Conservation (phyloP, 2,113 vertebrate genomes). For the Cyprinodon variegatus region DNA sequence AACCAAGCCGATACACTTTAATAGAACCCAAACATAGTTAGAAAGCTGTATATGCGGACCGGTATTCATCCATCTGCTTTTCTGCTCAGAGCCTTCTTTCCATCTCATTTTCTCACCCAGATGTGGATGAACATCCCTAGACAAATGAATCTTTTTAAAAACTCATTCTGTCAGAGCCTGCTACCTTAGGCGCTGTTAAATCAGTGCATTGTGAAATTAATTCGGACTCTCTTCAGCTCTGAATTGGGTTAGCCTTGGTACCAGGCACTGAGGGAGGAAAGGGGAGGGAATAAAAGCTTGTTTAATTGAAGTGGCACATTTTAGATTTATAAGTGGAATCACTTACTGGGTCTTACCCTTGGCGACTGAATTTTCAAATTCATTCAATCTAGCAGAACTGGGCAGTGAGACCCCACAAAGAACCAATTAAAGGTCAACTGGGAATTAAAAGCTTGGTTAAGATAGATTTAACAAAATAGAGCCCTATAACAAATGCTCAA, state of each 20-base stretch:
- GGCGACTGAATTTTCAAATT: slow-evolving; percentile 70
- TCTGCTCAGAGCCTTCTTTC: slow-evolving; percentile 53
- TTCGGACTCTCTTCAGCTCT: slow-evolving; percentile 77
- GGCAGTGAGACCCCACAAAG: slow-evolving; percentile 41
- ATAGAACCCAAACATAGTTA: slow-evolving; percentile 31
- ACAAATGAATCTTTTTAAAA: slow-evolving; percentile 82
- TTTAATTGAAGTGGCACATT: slow-evolving; percentile 81
- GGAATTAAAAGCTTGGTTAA: slow-evolving; percentile 68
- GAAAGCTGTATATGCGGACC: slow-evolving; percentile 52
- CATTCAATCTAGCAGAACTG: slow-evolving; percentile 63
- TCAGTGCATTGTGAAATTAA: slow-evolving; percentile 84
- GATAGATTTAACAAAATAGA: slow-evolving; percentile 43
- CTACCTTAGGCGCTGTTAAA: slow-evolving; percentile 83
- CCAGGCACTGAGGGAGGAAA: slow-evolving; percentile 54
- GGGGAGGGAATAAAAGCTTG: slow-evolving; percentile 68
- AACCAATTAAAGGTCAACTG: slow-evolving; percentile 50
- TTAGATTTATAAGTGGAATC: slow-evolving; percentile 79
- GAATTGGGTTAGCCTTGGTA: slow-evolving; percentile 81
- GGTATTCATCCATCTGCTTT: slow-evolving; percentile 49
- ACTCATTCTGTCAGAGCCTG: slow-evolving; percentile 79
- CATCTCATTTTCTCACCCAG: slow-evolving; percentile 70
- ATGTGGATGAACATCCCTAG: slow-evolving; percentile 75
- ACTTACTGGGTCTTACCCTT: slow-evolving; percentile 73
- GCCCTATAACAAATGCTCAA: slow-evolving; percentile 33
- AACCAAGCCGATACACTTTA: slow-evolving; percentile 20